Percentiles rank a stretch among this genome's conserved stretches.
Evolutionary conservation across 64 coral and sea anemone genomes (phyloP).

Genomic region (Exaiptasia diaphana): DNA sequence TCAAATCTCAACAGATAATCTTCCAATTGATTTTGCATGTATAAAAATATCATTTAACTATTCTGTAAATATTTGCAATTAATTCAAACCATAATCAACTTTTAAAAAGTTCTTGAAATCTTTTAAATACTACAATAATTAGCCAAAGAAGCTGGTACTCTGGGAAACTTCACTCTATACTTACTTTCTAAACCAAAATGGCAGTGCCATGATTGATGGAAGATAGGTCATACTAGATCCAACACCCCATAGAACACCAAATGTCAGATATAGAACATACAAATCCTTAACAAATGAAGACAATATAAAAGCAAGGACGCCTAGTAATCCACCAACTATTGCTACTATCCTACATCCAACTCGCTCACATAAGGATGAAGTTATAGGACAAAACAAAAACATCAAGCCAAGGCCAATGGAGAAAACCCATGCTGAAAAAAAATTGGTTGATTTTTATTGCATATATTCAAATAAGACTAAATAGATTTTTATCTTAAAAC

Average conservation of each 20-base stretch:
- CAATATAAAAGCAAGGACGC: conserved; percentile 56
- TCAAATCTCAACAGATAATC: no score
- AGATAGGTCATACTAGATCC: conserved; percentile 76
- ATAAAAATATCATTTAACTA: no score
- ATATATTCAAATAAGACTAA: no score
- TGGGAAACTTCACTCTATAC: no score
- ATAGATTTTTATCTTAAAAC: no score
- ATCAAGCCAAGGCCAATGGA: conserved; percentile 84
- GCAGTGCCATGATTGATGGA: conserved; percentile 55
- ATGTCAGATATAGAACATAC: conserved; percentile 52
- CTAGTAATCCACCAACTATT: conserved; percentile 63
- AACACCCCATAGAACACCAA: conserved; percentile 70
- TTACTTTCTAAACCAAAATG: conserved; percentile 73
- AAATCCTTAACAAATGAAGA: conserved; percentile 67
- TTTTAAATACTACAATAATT: no score
- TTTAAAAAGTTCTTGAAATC: no score
- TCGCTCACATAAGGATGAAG: conserved; percentile 76
- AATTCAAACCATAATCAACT: no score
- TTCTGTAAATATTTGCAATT: no score
- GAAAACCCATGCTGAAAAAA: conserved; percentile 66
- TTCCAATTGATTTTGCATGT: no score
- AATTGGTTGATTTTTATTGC: no score
- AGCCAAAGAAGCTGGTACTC: no score
- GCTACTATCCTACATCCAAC: conserved; percentile 74
- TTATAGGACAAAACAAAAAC: conserved; percentile 71